Base-by-base conservation (phyloP, 2,113 vertebrate species). In the Larimichthys crocea region DNA sequence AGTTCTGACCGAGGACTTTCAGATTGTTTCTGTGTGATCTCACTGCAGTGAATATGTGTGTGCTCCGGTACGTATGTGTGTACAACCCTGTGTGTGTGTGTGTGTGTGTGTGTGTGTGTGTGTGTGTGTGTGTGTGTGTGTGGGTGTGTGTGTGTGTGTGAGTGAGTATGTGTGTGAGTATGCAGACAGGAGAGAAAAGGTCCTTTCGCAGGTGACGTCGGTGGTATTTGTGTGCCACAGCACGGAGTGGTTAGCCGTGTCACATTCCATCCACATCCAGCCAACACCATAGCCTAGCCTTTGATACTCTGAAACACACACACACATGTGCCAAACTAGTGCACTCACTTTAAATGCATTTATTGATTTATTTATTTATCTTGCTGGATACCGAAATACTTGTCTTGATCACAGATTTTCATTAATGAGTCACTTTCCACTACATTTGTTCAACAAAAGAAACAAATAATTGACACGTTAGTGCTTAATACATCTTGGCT, bases 241-340 rank as follows among this genome's bases (percentile, higher is more conserved):
- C 80, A 71, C 19, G 53, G 72, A 88, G 65, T 44, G n/a, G 75
- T 91, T 91, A 63, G 55, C 26, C 26, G 68, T 78, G 89, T 87
- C 87, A 87, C 89, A 91, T 89, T 88, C 86, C 79, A 86, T 92
- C 75, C 60, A 50, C 53, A 67, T 91, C 86, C 46, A 74, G 69
- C 80, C 24, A 70, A 79, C 75, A 70, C 67, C 66, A 7, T 44
- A 66, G 52, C 74, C 67, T 82, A 55, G 44, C 67, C 81, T 83
- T 86, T 89, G 69, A 76, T 82, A 61, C 70, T 46, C 62, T 50
- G 24, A 40, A n/a, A 42, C 65, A 82, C 48, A 35, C 56, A 48
- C 5, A 57, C 17, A 24, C 29, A 61, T 0, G 1, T 11, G 4
- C 10, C 7, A 29, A 22, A 35, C 49, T 10, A 5, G 50, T 24